Evolutionary conservation across 2,888 invertebrate genomes (phyloP), one percentile per base, ranked within the genome.

Genomic region (Odontothrips loti): DNA sequence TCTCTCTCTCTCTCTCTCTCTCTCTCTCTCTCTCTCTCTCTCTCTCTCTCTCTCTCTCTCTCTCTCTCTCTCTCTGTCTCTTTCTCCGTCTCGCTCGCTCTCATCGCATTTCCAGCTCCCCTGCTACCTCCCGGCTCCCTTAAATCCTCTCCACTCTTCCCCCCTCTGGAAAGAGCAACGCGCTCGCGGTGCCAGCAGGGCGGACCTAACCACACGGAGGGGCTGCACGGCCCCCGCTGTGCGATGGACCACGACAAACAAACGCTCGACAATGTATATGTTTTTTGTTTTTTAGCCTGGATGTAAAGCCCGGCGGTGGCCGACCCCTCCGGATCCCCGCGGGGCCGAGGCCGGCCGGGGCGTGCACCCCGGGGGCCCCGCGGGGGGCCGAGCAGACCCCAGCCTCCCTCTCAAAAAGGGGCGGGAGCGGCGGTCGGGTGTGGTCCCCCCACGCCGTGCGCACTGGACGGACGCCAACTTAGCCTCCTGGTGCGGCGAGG

Each of bases 191-290:
- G 34, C 34, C 34, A 43, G 34, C 34, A 6, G 34, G 34, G 34
- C 34, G 34, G 34, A 43, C 34, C 34, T 43, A 43, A 43, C 34
- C 34, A 43, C 34, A 43, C 34, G 34, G 34, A 43, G 34, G 34
- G 34, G 34, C 34, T 43, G 34, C 34, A 4, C 34, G 34, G 34
- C 34, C 34, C 34, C 34, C 58, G 20, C 68, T 75, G 68, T 27
- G 68, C 68, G 68, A 75, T 75, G 68, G 68, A 75, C 68, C 68
- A 27, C 68, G 68, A 12, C 68, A 75, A 75, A 23, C 68, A 75
- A 75, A 75, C 68, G 68, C 68, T 27, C 34, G 34, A 58, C 58
- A 58, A 58, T n/a, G 68, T 75, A 0, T 27, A 27, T 27, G 68
- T 27, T 75, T 68, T 75, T 23, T 27, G 27, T 75, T 75, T 75